Evolutionary conservation across 2,888 invertebrate genomes (phyloP).

Genomic region (Cylindroiulus punctatus): DNA sequence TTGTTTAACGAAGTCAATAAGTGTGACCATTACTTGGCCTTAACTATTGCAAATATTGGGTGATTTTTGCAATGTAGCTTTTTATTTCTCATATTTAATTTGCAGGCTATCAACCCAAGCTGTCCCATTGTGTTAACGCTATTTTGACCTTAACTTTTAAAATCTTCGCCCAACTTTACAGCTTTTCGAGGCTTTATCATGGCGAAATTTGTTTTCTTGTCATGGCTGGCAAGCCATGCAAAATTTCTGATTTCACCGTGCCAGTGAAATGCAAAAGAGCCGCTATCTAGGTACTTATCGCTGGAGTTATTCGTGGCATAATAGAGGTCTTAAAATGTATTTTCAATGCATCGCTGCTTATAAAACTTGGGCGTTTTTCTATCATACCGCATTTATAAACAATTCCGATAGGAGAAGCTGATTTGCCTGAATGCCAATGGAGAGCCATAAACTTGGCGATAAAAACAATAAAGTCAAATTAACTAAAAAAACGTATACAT

Average conservation of each 20-base stretch:
- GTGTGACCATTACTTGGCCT: no score
- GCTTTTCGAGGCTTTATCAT: no score
- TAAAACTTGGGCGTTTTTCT: neutral
- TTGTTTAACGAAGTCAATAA: no score
- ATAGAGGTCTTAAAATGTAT: constrained; percentile 18
- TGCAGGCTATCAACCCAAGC: no score
- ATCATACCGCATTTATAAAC: constrained; percentile 18
- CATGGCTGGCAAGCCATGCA: no score
- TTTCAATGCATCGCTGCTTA: constrained; percentile 11
- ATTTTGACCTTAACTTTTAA: neutral
- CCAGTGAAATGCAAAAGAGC: neutral
- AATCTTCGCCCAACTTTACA: neutral
- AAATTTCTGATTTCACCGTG: neutral
- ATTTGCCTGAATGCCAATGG: neutral
- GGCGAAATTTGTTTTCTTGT: no score
- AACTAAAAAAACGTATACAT: constrained; percentile 48
- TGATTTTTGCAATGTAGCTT: no score
- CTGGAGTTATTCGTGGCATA: neutral
- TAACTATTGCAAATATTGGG: no score
- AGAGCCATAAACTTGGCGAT: constrained; percentile 16
- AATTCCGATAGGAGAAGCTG: neutral
- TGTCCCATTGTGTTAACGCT: no score
- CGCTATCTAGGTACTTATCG: constrained; percentile 10
- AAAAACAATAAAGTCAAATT: constrained; percentile 48
- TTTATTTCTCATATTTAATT: no score